phyloP scores from a whole-genome alignment of 2,113 vertebrate genomes.

The Paramisgurnus dabryanus region DNA sequence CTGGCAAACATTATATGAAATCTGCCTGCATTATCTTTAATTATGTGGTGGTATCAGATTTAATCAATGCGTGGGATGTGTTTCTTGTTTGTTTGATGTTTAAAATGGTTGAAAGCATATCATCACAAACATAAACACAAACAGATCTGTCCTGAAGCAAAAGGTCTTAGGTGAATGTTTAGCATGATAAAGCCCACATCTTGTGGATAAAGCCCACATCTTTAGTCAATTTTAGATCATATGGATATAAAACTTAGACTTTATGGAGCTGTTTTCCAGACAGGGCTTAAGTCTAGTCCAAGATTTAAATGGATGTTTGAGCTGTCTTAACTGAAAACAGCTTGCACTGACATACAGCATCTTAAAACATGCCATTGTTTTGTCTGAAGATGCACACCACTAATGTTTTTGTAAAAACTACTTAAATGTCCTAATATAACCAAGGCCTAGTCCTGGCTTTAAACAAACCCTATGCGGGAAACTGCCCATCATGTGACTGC shows the following conservation, averaged over 20 bases:
- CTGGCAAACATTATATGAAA: conserved; percentile 13
- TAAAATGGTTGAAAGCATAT: conserved; percentile 1
- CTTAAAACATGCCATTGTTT: too few species aligned
- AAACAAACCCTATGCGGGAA: too few species aligned
- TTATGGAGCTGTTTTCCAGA: too few species aligned
- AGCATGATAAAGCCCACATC: neutral
- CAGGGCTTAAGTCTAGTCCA: too few species aligned
- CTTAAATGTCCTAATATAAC: too few species aligned
- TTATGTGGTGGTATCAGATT: conserved; percentile 17
- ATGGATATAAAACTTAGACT: neutral
- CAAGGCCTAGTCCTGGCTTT: too few species aligned
- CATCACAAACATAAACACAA: conserved; percentile 14
- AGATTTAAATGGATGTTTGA: too few species aligned
- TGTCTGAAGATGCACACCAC: too few species aligned
- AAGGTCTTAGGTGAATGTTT: neutral
- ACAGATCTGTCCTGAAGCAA: neutral
- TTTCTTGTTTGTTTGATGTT: neutral
- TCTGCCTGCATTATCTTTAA: conserved; percentile 11
- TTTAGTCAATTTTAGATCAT: neutral
- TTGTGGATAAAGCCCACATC: neutral
- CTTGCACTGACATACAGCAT: too few species aligned
- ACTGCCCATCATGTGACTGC: too few species aligned
- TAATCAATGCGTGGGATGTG: conserved; percentile 24
- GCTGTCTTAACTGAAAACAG: too few species aligned
- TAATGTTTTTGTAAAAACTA: too few species aligned